phyloP scores from a whole-genome alignment of 2,888 invertebrate species.

The Machimus rusticus region DNA sequence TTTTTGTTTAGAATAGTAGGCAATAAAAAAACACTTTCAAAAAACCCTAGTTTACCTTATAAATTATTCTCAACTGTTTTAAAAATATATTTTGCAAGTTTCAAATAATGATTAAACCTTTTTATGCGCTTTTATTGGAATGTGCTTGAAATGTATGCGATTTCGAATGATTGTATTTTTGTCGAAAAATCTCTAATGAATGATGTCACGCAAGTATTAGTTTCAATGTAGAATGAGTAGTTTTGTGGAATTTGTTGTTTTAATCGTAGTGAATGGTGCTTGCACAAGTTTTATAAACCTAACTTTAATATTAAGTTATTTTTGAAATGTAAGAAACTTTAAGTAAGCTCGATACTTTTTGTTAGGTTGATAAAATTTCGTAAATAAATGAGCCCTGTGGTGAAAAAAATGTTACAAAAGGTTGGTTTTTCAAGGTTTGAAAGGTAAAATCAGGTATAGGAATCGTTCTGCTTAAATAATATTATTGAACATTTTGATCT shows the following conservation, averaged over 20 bases:
- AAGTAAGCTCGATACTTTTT: too few species aligned
- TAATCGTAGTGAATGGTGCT: not conserved
- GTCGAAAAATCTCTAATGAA: not conserved
- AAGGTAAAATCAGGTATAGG: too few species aligned
- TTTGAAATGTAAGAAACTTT: too few species aligned
- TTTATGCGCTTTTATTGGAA: constrained; percentile 22
- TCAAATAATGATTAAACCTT: not conserved
- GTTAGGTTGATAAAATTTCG: too few species aligned
- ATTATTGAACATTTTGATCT: too few species aligned
- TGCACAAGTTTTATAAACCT: not conserved
- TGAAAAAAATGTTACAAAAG: too few species aligned
- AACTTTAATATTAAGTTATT: too few species aligned
- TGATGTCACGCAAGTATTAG: not conserved
- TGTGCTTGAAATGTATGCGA: constrained; percentile 24
- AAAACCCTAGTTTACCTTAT: constrained; percentile 21
- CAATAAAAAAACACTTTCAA: constrained; percentile 14
- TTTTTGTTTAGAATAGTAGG: constrained; percentile 29
- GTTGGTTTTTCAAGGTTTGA: too few species aligned
- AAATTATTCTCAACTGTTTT: constrained; percentile 20
- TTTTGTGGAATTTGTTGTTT: not conserved
- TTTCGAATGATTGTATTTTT: constrained; percentile 14
- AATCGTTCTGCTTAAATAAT: too few species aligned
- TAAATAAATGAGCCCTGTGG: too few species aligned
- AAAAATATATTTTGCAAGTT: constrained; percentile 20
- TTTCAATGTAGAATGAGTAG: not conserved